Base-by-base conservation (phyloP, 2,888 invertebrate species). In the Timema podura region DNA sequence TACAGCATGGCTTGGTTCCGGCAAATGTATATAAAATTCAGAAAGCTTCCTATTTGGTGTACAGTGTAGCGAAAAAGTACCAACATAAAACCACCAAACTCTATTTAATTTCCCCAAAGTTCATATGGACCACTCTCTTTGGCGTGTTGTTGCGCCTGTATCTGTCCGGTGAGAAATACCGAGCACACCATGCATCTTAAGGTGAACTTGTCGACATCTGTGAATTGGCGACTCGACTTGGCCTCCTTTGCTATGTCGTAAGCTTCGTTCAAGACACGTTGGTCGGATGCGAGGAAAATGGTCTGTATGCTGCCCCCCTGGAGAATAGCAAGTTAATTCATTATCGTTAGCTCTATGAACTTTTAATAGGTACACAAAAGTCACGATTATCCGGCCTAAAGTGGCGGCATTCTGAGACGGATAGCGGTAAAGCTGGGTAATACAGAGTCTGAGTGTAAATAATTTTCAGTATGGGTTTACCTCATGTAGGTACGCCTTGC, bases 211-310 rank as follows among this genome's bases (percentile, higher is more conserved):
- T 91, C 88, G 6, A 95, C 87, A 82, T 97, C 95, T 0, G 96
- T 97, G 80, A 89, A 97, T 81, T 96, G 96, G 73, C 93, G 85
- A 73, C 93, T 92, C 0, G 92, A 90, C 80, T 94, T 93, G 0
- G 95, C 95, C 82, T 96, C 96, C 69, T 86, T 85, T 0, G 95
- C 96, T 66, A 98, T 79, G 77, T 93, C 91, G 76, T 92, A 88
- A 0, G 96, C 97, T 81, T 94, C 91, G 68, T 85, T 83, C 73
- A 93, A 86, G 16, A 95, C 86, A 13, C 83, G 83, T 74, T 88
- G 83, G 79, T 96, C 92, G 76, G 88, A 87, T 0, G 88, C 84
- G 0, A 91, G 89, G 79, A 96, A 96, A 72, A 93, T 88, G 5
- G 95, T 95, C 81, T 91, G 87, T 30, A 89, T 89, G 64, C 85